phyloP scores from a whole-genome alignment of 92 coral and sea anemone species.

The Palythoa heliodiscus region DNA sequence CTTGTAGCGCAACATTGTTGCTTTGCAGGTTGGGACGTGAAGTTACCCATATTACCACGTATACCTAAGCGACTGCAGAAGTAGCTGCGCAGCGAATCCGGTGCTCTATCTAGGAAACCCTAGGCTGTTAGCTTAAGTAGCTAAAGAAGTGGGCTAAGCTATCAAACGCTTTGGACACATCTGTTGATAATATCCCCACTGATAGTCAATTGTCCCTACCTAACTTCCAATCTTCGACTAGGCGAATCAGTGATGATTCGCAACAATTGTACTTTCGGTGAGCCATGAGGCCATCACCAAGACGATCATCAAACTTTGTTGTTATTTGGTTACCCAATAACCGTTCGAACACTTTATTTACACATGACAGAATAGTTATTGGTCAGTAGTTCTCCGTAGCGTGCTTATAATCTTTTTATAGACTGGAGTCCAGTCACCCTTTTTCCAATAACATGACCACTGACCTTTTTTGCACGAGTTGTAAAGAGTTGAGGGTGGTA shows the following conservation, averaged over 20 bases:
- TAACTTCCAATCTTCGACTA: slow-evolving; percentile 52
- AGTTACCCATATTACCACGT: no score
- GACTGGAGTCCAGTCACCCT: slow-evolving; percentile 46
- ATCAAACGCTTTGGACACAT: slow-evolving; percentile 57
- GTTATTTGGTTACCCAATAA: slow-evolving; percentile 10
- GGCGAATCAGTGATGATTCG: slow-evolving; percentile 25
- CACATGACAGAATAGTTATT: slow-evolving; percentile 20
- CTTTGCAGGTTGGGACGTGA: no score
- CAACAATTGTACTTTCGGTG: slow-evolving; percentile 17
- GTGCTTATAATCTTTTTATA: slow-evolving; percentile 30
- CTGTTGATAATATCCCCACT: slow-evolving; percentile 57
- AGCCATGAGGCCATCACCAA: slow-evolving; percentile 27
- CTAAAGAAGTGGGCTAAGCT: slow-evolving; percentile 44
- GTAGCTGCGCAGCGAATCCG: slow-evolving; percentile 43
- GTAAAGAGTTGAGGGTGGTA: slow-evolving; percentile 41
- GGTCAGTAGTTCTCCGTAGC: slow-evolving; percentile 39
- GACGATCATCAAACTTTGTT: neutral
- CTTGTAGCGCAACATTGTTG: no score
- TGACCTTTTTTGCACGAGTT: slow-evolving; percentile 44
- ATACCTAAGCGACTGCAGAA: slow-evolving; percentile 50
- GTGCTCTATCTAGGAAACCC: slow-evolving; percentile 9
- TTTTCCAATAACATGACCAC: slow-evolving; percentile 46
- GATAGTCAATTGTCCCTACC: slow-evolving; percentile 45
- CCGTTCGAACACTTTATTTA: slow-evolving; percentile 17
- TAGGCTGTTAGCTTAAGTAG: slow-evolving; percentile 17